Evolutionary conservation across 2,797 vertebrate species (phyloP), one percentile per base, ranked within the genome.

Genomic region (Lithobates sylvaticus): DNA sequence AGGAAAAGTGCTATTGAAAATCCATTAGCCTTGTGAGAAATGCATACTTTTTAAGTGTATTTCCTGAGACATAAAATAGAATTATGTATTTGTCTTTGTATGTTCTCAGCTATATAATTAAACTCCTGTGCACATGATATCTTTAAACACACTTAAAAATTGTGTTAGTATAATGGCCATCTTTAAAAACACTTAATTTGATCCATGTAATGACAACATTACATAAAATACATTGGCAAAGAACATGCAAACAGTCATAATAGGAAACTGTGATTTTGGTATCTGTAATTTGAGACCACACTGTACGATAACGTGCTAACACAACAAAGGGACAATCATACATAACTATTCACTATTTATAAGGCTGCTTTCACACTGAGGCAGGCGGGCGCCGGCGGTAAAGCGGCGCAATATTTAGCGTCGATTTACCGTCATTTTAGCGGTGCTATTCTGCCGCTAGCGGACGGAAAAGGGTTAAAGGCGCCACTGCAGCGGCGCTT

Each of bases 181-280:
- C 18, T 61, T 61, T 61, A 61, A 61, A 61, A 5, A 61, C 21
- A 61, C 1, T 61, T 61, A 23, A 23, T 16, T 21, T 54, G 21
- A 23, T 58, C 54, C 21, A 58, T 58, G 21, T 58, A 58, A 58
- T 13, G 26, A 29, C 26, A 15, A 65, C 7, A 10, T 44, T 44
- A 44, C n/a, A 64, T 64, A 1, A 64, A 64, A 26, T 64, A 67
- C 23, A 67, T 26, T 67, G 64, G n/a, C 23, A 67, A 26, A 16
- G 3, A 1, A 67, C n/a, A 27, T 3, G 12, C 27, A 67, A 67
- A 27, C n/a, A 64, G 58, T 21, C 47, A 58, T 26, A 67, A 13
- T 67, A 27, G 64, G 10, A 27, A 10, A 65, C 12, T 65, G n/a
- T 65, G n/a, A 21, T 81, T 81, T 81, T 81, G 36, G 69, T 81